Percentiles rank a stretch among this genome's conserved stretches.
Evolutionary conservation across 2,113 vertebrate species (phyloP).

Genomic region (Leptosomus discolor): DNA sequence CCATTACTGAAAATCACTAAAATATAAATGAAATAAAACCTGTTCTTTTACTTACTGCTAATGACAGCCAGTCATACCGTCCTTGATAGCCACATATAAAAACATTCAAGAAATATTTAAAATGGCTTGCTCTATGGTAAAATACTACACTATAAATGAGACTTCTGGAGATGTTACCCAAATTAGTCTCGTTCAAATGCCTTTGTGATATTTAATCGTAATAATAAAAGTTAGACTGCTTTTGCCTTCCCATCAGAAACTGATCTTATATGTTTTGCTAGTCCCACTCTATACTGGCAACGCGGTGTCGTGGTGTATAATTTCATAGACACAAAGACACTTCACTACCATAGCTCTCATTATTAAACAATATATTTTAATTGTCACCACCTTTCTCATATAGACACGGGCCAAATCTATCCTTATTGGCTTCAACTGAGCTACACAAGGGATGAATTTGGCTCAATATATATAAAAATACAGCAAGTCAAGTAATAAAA

Average conservation of each 20-base stretch:
- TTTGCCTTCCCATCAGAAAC: constrained; percentile 45
- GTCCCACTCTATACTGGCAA: constrained; percentile 1
- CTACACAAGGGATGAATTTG: constrained; percentile 62
- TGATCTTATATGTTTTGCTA: constrained; percentile 23
- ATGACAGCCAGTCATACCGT: neutral
- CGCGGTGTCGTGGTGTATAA: constrained; percentile 34
- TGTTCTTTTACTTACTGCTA: constrained; percentile 24
- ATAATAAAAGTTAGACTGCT: constrained; percentile 34
- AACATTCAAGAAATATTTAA: neutral
- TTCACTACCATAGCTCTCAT: constrained; percentile 49
- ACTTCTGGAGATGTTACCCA: constrained; percentile 52
- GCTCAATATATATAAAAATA: constrained; percentile 58
- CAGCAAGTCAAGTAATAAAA: constrained; percentile 54
- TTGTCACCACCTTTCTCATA: constrained; percentile 64
- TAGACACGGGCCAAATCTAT: constrained; percentile 44
- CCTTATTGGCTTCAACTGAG: constrained; percentile 39
- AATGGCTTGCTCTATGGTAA: neutral
- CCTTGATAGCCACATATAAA: neutral
- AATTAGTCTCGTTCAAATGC: constrained; percentile 2
- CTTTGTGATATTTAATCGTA: constrained; percentile 49
- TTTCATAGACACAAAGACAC: constrained; percentile 64
- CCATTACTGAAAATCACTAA: neutral
- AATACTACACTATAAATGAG: constrained; percentile 2
- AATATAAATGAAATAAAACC: constrained; percentile 22
- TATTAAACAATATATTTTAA: constrained; percentile 71